Percentiles rank a stretch among this genome's conserved stretches.
Conservation (phyloP, 2,888 invertebrate genomes). For the Oscheius sp. region DNA sequence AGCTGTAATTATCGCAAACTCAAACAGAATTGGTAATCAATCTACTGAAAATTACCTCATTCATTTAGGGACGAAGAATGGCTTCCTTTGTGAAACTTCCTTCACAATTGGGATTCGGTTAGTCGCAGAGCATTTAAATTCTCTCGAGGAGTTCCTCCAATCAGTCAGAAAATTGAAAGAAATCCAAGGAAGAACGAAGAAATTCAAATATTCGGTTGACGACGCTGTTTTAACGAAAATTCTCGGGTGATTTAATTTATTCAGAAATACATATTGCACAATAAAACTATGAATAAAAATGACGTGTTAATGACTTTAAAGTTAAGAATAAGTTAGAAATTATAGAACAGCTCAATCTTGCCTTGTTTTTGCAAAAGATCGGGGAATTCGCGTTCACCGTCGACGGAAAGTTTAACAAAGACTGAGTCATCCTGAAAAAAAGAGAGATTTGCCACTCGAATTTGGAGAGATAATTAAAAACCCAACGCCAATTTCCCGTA, state of each 20-base stretch:
- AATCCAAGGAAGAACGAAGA: not conserved
- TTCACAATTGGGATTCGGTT: not conserved
- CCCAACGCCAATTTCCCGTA: too few relatives aligned
- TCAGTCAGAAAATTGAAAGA: not conserved
- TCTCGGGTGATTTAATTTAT: too few relatives aligned
- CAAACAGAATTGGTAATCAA: not conserved
- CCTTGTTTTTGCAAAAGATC: too few relatives aligned
- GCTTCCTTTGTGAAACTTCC: constrained; percentile 3
- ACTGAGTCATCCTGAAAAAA: too few relatives aligned
- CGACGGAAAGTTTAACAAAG: too few relatives aligned
- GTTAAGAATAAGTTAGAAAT: too few relatives aligned
- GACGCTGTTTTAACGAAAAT: not conserved
- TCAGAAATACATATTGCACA: not conserved
- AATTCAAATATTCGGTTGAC: not conserved
- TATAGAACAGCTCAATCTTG: too few relatives aligned
- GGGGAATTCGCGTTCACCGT: too few relatives aligned
- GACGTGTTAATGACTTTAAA: too few relatives aligned
- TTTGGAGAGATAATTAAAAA: too few relatives aligned
- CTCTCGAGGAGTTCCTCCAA: not conserved
- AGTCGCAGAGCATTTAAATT: not conserved
- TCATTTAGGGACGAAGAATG: constrained; percentile 12
- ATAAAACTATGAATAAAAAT: not conserved
- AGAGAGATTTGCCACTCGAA: too few relatives aligned
- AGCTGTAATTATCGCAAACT: not conserved
- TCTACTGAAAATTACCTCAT: not conserved